Percentiles rank a stretch among this genome's conserved stretches.
Conservation (phyloP, 2,113 vertebrate genomes). For the Caracal caracal region DNA sequence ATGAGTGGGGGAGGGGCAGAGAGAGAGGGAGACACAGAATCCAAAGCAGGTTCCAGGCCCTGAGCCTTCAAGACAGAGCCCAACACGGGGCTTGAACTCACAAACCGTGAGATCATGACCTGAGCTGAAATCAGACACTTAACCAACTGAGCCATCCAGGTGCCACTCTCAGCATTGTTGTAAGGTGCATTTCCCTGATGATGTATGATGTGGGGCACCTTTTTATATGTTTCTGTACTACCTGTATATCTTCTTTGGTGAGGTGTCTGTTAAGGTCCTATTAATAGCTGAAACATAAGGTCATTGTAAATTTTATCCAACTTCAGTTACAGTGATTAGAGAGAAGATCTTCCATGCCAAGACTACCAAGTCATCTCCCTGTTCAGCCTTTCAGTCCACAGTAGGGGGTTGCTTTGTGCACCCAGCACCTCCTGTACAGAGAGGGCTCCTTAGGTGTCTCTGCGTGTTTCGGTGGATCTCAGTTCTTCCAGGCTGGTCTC, state of each 20-base stretch:
- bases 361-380: neutral
- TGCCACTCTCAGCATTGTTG: neutral
- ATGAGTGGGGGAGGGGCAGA: too few relatives aligned
- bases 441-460: neutral
- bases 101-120: too few relatives aligned
- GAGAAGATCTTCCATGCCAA: neutral
- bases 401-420: neutral
- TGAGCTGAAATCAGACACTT: too few relatives aligned
- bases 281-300: neutral
- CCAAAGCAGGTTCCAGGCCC: too few relatives aligned
- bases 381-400: neutral
- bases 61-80: too few relatives aligned
- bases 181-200: neutral
- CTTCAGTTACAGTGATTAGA: neutral
- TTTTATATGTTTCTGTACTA: too few relatives aligned
- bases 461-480: too few relatives aligned
- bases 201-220: neutral
- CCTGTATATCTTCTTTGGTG: neutral
- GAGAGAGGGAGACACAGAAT: too few relatives aligned
- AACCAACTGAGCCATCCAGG: too few relatives aligned
- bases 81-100: too few relatives aligned
- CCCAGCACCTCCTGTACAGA: accelerated
- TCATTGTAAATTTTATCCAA: neutral
- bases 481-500: neutral
- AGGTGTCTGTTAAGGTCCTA: neutral